Conservation (phyloP, 2,113 vertebrate species). For the Mobula hypostoma region DNA sequence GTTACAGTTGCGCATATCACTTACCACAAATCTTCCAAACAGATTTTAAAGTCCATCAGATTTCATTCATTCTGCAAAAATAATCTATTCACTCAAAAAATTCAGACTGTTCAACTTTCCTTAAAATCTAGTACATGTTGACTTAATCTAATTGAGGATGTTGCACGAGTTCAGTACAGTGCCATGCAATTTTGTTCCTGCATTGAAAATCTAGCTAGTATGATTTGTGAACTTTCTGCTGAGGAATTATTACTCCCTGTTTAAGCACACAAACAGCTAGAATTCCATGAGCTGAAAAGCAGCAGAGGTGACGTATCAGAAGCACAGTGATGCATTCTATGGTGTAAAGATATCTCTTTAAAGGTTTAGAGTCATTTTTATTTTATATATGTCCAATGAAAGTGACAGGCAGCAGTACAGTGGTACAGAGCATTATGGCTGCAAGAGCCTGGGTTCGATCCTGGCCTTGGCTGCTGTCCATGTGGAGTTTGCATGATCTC, state of each 20-base stretch:
- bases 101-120: neutral
- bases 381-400: neutral
- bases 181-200: neutral
- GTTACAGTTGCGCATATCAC: no score
- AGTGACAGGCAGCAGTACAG: no score
- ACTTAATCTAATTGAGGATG: constrained; percentile 33
- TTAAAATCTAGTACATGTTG: neutral
- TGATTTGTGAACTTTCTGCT: neutral
- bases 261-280: neutral
- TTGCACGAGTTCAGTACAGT: neutral
- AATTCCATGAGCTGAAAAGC: neutral
- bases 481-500: no score
- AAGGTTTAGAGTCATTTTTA: neutral
- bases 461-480: no score
- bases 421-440: no score
- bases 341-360: neutral
- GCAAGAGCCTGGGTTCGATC: no score
- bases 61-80: neutral
- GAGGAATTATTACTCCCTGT: neutral
- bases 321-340: neutral
- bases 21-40: neutral
- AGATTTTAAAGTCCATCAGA: neutral
- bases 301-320: neutral
- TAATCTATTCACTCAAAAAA: neutral
- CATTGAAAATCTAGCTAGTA: neutral